A percentile compares a stretch with the other conserved stretches of the same genome.
Conservation (phyloP, 2,888 invertebrate species). For the Pyrrhia umbra region DNA sequence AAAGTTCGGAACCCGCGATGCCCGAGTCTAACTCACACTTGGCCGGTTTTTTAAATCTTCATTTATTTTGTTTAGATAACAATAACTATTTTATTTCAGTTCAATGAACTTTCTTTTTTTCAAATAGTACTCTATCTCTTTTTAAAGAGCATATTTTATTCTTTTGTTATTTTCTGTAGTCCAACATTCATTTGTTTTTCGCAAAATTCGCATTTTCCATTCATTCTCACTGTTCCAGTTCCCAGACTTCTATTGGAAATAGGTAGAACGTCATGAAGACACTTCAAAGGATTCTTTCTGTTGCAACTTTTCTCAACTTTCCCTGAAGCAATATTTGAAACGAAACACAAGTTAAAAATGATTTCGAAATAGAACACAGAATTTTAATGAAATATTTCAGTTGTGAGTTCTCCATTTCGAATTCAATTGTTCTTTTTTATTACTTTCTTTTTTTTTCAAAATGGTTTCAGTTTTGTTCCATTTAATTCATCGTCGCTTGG, state of each 20-base stretch:
- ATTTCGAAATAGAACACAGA: constrained; percentile 21
- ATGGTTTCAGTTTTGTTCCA: neutral
- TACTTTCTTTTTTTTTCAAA: neutral
- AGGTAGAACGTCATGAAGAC: constrained; percentile 2
- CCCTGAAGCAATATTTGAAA: constrained; percentile 34
- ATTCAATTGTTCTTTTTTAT: constrained; percentile 18
- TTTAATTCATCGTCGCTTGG: neutral
- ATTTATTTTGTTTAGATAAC: neutral
- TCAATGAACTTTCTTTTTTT: neutral
- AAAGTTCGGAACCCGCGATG: no score
- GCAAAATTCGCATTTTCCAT: neutral
- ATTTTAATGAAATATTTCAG: constrained; percentile 42
- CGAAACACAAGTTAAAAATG: constrained; percentile 10
- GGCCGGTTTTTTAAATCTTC: no score
- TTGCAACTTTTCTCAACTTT: constrained; percentile 33
- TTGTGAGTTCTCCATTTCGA: constrained; percentile 14
- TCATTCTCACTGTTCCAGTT: neutral
- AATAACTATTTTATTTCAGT: neutral
- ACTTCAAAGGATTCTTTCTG: constrained; percentile 39
- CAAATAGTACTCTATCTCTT: neutral
- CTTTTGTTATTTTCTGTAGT: neutral
- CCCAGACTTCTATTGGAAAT: constrained; percentile 1
- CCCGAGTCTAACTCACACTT: no score
- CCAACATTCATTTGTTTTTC: neutral
- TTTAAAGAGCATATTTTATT: constrained; percentile 1